Percentiles rank a stretch among this genome's conserved stretches.
Evolutionary conservation across 2,113 vertebrate genomes (phyloP).

Genomic region (Corythornis madagascariensis): DNA sequence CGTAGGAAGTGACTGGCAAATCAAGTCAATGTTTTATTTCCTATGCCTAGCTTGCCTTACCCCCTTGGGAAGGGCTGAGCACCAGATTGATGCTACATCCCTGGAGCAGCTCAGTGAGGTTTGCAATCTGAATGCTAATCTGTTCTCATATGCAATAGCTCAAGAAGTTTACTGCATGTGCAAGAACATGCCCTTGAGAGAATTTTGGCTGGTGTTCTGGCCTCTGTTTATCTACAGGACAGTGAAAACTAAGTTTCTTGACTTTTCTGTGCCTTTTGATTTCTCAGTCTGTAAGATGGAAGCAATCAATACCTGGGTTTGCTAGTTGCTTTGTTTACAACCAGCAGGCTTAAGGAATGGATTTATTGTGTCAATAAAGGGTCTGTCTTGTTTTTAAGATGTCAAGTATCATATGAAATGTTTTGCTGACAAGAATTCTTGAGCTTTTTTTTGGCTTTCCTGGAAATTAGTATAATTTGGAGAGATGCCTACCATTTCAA

Average conservation of each 20-base stretch:
- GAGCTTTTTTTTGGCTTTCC: neutral
- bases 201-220: neutral
- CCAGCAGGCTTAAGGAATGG: neutral
- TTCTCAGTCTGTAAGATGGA: neutral
- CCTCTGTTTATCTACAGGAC: neutral
- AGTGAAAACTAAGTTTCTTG: neutral
- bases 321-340: neutral
- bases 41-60: neutral
- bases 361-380: neutral
- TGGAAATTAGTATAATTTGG: neutral
- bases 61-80: neutral
- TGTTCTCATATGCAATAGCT: accelerated
- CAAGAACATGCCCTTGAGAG: neutral
- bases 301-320: neutral
- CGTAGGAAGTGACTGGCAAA: neutral
- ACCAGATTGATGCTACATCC: neutral
- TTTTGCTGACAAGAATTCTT: neutral
- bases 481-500: accelerated
- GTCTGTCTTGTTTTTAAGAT: neutral
- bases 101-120: neutral
- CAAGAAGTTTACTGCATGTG: accelerated
- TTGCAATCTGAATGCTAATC: neutral
- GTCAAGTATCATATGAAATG: neutral
- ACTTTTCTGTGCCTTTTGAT: neutral
- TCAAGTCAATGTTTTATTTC: neutral